These are phyloP conservation scores for Synergus umbraculus DNA, from an alignment of 2,888 invertebrate genomes.

Conservation along the genomic window DNA sequence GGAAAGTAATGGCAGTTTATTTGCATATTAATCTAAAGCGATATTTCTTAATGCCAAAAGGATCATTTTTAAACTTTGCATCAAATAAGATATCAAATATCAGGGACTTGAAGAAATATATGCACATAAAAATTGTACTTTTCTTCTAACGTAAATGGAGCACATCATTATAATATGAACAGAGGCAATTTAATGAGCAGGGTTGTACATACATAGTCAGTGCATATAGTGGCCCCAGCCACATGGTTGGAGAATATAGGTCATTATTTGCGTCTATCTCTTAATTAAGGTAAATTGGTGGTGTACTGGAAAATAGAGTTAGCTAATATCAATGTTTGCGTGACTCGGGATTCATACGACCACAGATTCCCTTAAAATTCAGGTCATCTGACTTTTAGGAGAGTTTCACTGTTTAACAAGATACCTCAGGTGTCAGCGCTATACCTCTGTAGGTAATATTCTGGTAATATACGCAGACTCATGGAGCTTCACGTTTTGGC, in stretches of 20 bases:
- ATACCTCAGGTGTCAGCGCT: not conserved
- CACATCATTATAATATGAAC: slow-evolving; percentile 18
- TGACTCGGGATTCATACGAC: not conserved
- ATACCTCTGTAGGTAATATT: not conserved
- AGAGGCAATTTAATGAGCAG: not conserved
- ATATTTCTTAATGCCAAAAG: not conserved
- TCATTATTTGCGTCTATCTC: slow-evolving; percentile 24
- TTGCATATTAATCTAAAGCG: slow-evolving; percentile 32
- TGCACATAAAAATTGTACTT: not conserved
- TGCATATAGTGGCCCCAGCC: not conserved
- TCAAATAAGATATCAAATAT: not conserved
- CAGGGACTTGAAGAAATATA: not conserved
- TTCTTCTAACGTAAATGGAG: not conserved
- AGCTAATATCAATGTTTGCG: not conserved
- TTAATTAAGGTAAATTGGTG: slow-evolving; percentile 23
- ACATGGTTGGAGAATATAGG: not conserved
- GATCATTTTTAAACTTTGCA: not conserved
- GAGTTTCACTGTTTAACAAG: slow-evolving; percentile 1
- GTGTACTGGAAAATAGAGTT: slow-evolving; percentile 13
- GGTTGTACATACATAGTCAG: not conserved
- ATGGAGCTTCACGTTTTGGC: slow-evolving; percentile 3
- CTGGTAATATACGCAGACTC: not conserved
- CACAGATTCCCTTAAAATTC: not conserved
- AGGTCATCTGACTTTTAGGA: not conserved
- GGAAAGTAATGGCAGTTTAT: slow-evolving; percentile 31